Evolutionary conservation across 2,888 invertebrate species (phyloP).

Genomic region (Sylvicola cinctus): DNA sequence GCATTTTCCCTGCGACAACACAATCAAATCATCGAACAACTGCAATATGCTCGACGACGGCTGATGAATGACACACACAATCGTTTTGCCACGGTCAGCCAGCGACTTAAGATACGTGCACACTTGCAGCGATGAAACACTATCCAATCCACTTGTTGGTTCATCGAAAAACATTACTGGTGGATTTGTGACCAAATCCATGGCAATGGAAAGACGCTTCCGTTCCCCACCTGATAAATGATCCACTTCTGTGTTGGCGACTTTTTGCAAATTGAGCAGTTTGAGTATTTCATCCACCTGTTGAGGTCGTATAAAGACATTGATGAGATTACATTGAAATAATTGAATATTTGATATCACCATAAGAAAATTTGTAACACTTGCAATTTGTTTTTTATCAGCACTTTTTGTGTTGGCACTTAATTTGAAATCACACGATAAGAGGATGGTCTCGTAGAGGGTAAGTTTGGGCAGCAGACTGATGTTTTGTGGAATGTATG

Average conservation of each 20-base stretch:
- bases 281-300: conserved; percentile 62
- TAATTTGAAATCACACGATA: conserved; percentile 71
- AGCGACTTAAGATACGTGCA: conserved; percentile 54
- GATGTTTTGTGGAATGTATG: conserved; percentile 82
- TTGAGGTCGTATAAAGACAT: too few relatives aligned
- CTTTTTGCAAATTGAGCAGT: conserved; percentile 45
- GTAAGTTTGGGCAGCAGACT: conserved; percentile 60
- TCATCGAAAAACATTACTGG: conserved; percentile 89
- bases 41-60: conserved; percentile 69
- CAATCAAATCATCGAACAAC: conserved; percentile 72
- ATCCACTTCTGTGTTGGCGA: conserved; percentile 41
- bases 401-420: conserved; percentile 32
- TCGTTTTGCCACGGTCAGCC: conserved; percentile 60
- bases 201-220: conserved; percentile 72
- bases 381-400: conserved; percentile 47
- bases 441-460: conserved; percentile 58
- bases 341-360: too few relatives aligned
- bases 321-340: too few relatives aligned
- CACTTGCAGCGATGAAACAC: conserved; percentile 62
- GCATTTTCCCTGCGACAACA: conserved; percentile 54
- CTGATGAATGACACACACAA: conserved; percentile 79
- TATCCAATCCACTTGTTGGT: conserved; percentile 72
- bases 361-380: conserved; percentile 9
- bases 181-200: conserved; percentile 79
- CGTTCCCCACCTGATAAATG: conserved; percentile 72